A percentile compares a stretch with the other conserved stretches of the same genome.
Conservation (phyloP, 2,797 vertebrate genomes). For the Hozukius guyotensis region DNA sequence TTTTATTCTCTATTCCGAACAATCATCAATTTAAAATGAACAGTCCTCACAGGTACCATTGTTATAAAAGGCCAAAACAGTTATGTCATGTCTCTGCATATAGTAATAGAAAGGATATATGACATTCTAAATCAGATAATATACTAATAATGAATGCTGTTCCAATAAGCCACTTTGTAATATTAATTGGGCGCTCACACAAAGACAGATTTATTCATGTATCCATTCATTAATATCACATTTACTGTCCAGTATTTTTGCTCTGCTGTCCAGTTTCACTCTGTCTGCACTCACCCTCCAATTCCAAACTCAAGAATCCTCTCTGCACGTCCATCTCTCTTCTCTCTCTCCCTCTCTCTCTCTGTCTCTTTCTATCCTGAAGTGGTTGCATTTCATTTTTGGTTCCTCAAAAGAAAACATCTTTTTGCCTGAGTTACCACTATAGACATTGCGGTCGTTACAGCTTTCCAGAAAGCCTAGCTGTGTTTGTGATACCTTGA, state of each 20-base stretch:
- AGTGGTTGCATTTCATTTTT: constrained; percentile 77
- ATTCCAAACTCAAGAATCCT: constrained; percentile 41
- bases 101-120: constrained; percentile 82
- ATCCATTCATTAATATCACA: constrained; percentile 66
- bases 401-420: constrained; percentile 74
- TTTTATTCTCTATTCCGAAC: constrained; percentile 84
- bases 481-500: constrained; percentile 63
- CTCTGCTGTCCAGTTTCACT: constrained; percentile 47
- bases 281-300: constrained; percentile 39
- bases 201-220: constrained; percentile 72
- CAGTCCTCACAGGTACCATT: constrained; percentile 77
- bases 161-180: constrained; percentile 70
- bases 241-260: constrained; percentile 57
- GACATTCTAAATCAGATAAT: constrained; percentile 82
- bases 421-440: constrained; percentile 76
- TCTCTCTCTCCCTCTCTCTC: constrained; percentile 3
- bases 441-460: constrained; percentile 68
- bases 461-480: constrained; percentile 69
- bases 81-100: constrained; percentile 68
- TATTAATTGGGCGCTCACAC: constrained; percentile 70
- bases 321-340: constrained; percentile 32
- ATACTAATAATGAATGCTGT: constrained; percentile 78
- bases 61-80: constrained; percentile 80
- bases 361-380: constrained; percentile 40
- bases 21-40: constrained; percentile 81